These are phyloP conservation scores for Euclidia mi DNA, from an alignment of 2,888 invertebrate species.

Conservation along the genomic window DNA sequence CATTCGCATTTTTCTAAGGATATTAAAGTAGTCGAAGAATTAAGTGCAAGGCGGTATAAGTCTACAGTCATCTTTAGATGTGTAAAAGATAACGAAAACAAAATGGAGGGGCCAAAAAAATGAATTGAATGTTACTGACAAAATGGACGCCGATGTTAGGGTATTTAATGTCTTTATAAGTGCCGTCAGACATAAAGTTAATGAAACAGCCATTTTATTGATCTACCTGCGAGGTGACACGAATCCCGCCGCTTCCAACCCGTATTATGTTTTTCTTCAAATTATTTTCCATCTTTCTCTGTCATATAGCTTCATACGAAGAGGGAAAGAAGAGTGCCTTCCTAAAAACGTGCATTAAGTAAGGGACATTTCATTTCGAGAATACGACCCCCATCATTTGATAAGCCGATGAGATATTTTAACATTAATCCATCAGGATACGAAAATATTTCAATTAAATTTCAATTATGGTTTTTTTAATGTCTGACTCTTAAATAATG, in stretches of 20 bases:
- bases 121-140: constrained; percentile 59
- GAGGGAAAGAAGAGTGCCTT: constrained; percentile 62
- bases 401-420: constrained; percentile 85
- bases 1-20: constrained; percentile 11
- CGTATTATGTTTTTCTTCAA: constrained; percentile 85
- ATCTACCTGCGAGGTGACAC: constrained; percentile 88
- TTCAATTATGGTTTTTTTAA: constrained; percentile 58
- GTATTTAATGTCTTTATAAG: constrained; percentile 89
- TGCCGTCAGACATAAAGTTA: constrained; percentile 84
- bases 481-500: constrained; percentile 21
- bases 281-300: constrained; percentile 75
- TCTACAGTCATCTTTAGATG: constrained; percentile 51
- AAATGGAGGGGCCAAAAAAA: constrained; percentile 54
- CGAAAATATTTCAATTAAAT: constrained; percentile 76
- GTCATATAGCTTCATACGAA: constrained; percentile 24
- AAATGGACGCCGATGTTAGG: constrained; percentile 71
- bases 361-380: constrained; percentile 84
- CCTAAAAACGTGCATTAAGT: constrained; percentile 75
- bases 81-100: constrained; percentile 62
- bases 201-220: constrained; percentile 88
- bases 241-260: constrained; percentile 79
- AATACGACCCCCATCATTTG: constrained; percentile 85
- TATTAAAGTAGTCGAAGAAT: constrained; percentile 26
- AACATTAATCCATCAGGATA: constrained; percentile 82
- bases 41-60: constrained; percentile 22